Base-by-base conservation (phyloP, 2,888 invertebrate species). In the Coelinius sp. region DNA sequence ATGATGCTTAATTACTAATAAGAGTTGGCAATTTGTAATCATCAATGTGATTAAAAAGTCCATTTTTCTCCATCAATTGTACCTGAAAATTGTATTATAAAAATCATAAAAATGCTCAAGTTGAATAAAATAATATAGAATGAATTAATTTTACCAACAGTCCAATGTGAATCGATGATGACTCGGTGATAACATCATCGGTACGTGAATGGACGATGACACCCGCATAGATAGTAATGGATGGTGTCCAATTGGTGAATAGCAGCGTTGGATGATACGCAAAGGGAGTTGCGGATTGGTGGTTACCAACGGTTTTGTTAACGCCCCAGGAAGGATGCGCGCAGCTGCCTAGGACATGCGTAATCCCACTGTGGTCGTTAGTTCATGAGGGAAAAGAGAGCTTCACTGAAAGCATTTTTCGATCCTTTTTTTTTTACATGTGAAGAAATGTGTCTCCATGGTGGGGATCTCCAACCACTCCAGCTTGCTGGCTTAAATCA, bases 301-400 rank as follows among this genome's bases (percentile, higher is more conserved):
- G 79, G 80, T 69, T 63, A 75, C 27, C 14, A 31, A 27, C n/a
- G 49, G 44, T 53, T 65, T 12, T 76, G 71, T 84, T 79, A 81
- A 86, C 87, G 87, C 87, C 87, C 59, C 87, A 84, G 87, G 86
- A 87, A 87, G 87, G 87, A 87, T 87, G 87, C 85, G 86, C 85
- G 85, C 86, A 82, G 83, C 82, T 83, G 83, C 53, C 80, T 78
- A 78, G 83, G 84, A 86, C 85, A 85, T 86, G 85, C 84, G 86
- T 86, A 85, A 83, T 85, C 82, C 83, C 77, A 77, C 77, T 71
- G 63, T 79, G 75, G 14, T 49, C 66, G 67, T 75, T 72, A 73
- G 71, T 69, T 66, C 73, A 74, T 75, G 71, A 38, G 46, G 46
- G 8, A 49, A 17, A 49, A 49, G 49, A 49, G 49, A 68, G 64